These are phyloP conservation scores for Pterocles orientalis DNA, from an alignment of 2,113 vertebrate genomes.

Conservation along the genomic window DNA sequence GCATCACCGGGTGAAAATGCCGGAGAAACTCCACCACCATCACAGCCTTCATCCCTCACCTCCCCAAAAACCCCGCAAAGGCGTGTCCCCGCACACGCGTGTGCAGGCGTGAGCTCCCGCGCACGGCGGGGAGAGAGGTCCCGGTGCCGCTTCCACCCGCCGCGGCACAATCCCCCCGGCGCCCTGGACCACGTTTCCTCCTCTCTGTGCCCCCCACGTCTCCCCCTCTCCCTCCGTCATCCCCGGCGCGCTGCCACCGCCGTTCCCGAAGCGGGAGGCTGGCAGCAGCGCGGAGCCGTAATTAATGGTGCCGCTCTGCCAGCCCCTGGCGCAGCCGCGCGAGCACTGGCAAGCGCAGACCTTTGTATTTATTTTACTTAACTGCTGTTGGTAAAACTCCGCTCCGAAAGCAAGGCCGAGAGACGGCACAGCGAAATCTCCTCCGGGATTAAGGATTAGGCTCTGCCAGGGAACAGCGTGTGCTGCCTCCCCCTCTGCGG, in stretches of 20 bases:
- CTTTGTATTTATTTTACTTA: constrained; percentile 66
- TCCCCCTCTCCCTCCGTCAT: neutral
- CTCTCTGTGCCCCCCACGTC: neutral
- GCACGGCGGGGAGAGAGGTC: fast-evolving
- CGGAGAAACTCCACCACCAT: fast-evolving
- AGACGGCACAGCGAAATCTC: neutral
- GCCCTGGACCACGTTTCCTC: neutral
- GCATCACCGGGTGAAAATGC: fast-evolving
- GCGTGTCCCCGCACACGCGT: fast-evolving
- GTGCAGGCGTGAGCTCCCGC: neutral
- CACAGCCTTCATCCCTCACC: neutral
- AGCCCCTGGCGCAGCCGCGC: constrained; percentile 13
- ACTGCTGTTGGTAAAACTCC: constrained; percentile 65
- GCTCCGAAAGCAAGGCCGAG: constrained; percentile 30
- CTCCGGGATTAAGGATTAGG: neutral
- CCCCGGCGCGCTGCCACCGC: constrained; percentile 9
- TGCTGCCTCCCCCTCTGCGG: neutral
- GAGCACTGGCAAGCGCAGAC: constrained; percentile 37
- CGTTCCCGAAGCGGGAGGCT: constrained; percentile 25
- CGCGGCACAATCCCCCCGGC: fast-evolving
- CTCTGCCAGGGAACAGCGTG: neutral
- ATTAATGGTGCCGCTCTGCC: constrained; percentile 55
- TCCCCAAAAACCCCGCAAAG: fast-evolving
- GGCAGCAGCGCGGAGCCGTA: constrained; percentile 32
- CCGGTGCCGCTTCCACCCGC: fast-evolving